Base-by-base conservation (phyloP, 2,888 invertebrate species). In the Lypha dubia region DNA sequence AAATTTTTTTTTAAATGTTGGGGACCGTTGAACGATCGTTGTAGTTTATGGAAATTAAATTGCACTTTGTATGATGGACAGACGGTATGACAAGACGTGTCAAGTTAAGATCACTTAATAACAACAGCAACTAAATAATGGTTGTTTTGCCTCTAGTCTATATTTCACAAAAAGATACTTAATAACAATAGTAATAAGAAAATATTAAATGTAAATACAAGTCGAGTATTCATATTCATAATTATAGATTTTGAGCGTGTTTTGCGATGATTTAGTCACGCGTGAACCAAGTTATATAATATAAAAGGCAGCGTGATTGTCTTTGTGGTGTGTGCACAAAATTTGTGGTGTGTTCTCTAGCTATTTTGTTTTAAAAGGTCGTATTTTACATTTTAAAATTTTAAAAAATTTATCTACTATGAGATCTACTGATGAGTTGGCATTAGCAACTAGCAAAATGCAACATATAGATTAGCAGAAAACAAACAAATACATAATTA, bases 71-170 rank as follows among this genome's bases (percentile, higher is more conserved):
- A 58, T 49, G 68, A 73, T 76, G 70, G 65, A 75, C 79, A 70
- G 65, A 46, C 74, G 63, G 79, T 11, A 53, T 68, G 74, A 75
- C 75, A 75, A 79, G 76, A 81, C 77, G 73, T 84, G 84, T 79
- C 81, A 81, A 58, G 63, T 84, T 79, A 79, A 81, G 74, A 84
- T 79, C 84, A 74, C 74, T 58, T 51, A 60, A 70, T 60, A 77
- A 35, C 32, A 73, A 24, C 49, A 9, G n/a, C 7, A 35, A 9
- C 44, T 51, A 46, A 67, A 46, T 35, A 74, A 46, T 74, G 17
- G 53, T 22, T 13, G n/a, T n/a, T n/a, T n/a, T n/a, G 28, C 1
- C 41, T 13, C 41, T 28, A 53, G 63, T 32, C 28, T 41, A 32
- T 20, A 53, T 63, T 20, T 60, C 22, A 17, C 44, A 58, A 32